Evolutionary conservation across 2,888 invertebrate genomes (phyloP).

Genomic region (Pherbina coryleti): DNA sequence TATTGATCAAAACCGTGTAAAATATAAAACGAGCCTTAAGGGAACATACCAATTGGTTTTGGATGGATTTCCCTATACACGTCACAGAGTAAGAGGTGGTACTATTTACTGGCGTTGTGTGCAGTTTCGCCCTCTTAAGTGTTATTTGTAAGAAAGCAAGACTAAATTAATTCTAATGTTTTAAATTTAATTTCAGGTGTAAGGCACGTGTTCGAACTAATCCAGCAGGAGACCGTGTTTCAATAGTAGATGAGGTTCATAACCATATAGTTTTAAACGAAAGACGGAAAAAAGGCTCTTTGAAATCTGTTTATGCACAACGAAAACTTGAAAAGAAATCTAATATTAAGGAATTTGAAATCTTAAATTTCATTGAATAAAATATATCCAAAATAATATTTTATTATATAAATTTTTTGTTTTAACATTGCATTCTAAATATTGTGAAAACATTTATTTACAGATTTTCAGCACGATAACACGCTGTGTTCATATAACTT

Average conservation of each 20-base stretch:
- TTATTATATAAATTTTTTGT: not conserved
- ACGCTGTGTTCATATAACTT: slow-evolving; percentile 60
- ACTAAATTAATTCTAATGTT: too few relatives aligned
- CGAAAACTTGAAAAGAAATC: slow-evolving; percentile 49
- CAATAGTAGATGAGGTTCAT: slow-evolving; percentile 58
- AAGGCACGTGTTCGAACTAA: slow-evolving; percentile 59
- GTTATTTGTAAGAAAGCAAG: too few relatives aligned
- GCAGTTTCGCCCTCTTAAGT: slow-evolving; percentile 62
- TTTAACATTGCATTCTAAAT: not conserved
- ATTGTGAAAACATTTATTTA: slow-evolving; percentile 15
- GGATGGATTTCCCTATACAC: slow-evolving; percentile 62
- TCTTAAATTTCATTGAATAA: slow-evolving; percentile 15
- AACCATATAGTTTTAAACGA: slow-evolving; percentile 59
- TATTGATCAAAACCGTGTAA: slow-evolving; percentile 56
- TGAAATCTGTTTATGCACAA: slow-evolving; percentile 58
- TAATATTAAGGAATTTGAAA: slow-evolving; percentile 8
- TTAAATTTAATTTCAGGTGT: slow-evolving; percentile 51
- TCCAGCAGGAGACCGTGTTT: slow-evolving; percentile 57
- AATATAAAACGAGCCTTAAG: slow-evolving; percentile 60
- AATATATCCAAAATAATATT: not conserved
- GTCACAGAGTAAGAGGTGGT: slow-evolving; percentile 59
- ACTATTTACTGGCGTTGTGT: slow-evolving; percentile 66
- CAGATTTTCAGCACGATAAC: slow-evolving; percentile 9
- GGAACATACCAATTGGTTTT: slow-evolving; percentile 61
- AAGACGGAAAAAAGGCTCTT: slow-evolving; percentile 60